Evolutionary conservation across 2,888 invertebrate genomes (phyloP), one percentile per base, ranked within the genome.

Genomic region (Dicyrtomina minuta): DNA sequence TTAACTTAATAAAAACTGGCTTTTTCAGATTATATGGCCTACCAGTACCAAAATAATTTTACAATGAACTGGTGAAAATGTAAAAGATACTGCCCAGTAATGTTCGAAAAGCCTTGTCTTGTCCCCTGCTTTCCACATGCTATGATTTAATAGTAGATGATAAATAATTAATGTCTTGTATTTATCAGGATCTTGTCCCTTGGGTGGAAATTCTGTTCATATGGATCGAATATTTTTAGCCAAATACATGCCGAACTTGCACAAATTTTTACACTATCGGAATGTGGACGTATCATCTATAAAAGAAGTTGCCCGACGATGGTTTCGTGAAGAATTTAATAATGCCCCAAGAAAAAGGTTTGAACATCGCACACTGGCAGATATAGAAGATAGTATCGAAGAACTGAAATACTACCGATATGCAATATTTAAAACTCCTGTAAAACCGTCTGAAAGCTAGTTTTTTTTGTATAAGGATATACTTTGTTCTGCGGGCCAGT

Each of bases 161-260:
- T n/a, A n/a, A n/a, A n/a, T n/a, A n/a, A n/a, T n/a, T n/a, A n/a
- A n/a, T n/a, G n/a, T n/a, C n/a, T n/a, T n/a, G n/a, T n/a, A n/a
- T n/a, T n/a, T n/a, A n/a, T n/a, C n/a, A 79, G 87, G 87, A 17
- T 83, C 83, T 72, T 90, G 90, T 79, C 91, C 92, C 0, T 80
- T 96, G 59, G 95, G 90, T 12, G 97, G 97, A 0, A 97, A 93
- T 83, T 88, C 91, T 65, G 86, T 96, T 3, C 91, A 92, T 79
- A 88, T 90, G 86, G 97, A 98, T 81, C 85, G 91, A 73, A 76
- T 89, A 64, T 98, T 97, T 82, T 80, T 98, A 26, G 80, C 82
- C 13, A 90, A 90, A 82, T 88, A 90, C 80, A 93, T 96, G 92
- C 95, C 94, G 0, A 84, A 77, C 53, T 82, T 97, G 6, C 81